phyloP scores from a whole-genome alignment of 2,797 vertebrate species.

The Melanotaenia parkinsoni region DNA sequence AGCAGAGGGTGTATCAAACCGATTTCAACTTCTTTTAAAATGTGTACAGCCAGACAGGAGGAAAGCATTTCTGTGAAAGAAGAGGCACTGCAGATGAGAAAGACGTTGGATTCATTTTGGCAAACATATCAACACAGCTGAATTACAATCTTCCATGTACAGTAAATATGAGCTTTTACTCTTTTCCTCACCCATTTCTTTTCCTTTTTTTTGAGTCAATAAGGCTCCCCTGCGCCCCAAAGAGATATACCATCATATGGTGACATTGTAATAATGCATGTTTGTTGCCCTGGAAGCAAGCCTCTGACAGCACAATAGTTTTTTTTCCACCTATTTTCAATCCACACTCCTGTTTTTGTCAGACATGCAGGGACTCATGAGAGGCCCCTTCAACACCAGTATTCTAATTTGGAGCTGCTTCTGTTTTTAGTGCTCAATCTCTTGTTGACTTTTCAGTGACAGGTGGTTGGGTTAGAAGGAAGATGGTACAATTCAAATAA shows the following conservation, averaged over 20 bases:
- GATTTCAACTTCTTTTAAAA: slow-evolving; percentile 61
- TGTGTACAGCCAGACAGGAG: slow-evolving; percentile 42
- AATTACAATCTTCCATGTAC: slow-evolving; percentile 50
- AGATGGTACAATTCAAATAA: slow-evolving; percentile 25
- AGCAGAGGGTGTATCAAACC: slow-evolving; percentile 57
- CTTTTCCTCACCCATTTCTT: neutral
- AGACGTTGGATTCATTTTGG: slow-evolving; percentile 50
- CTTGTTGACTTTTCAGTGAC: slow-evolving; percentile 41
- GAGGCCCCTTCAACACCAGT: slow-evolving; percentile 29
- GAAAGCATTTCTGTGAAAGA: slow-evolving; percentile 53
- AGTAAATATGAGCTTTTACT: slow-evolving; percentile 27
- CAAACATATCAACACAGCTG: slow-evolving; percentile 53
- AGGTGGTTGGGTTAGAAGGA: slow-evolving; percentile 57
- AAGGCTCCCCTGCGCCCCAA: slow-evolving; percentile 41
- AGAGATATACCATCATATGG: slow-evolving; percentile 53
- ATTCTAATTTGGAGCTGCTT: slow-evolving; percentile 42
- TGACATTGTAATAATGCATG: slow-evolving; percentile 46
- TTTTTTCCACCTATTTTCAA: slow-evolving; percentile 44
- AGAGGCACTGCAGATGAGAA: slow-evolving; percentile 38
- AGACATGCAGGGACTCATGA: slow-evolving; percentile 27
- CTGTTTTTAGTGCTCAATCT: slow-evolving; percentile 28
- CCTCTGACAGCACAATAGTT: slow-evolving; percentile 52
- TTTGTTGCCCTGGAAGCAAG: slow-evolving; percentile 66
- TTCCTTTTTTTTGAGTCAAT: slow-evolving; percentile 18
- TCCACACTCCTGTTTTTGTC: slow-evolving; percentile 39